Conservation (phyloP, 2,888 invertebrate genomes). For the Cryptocephalus moraei region DNA sequence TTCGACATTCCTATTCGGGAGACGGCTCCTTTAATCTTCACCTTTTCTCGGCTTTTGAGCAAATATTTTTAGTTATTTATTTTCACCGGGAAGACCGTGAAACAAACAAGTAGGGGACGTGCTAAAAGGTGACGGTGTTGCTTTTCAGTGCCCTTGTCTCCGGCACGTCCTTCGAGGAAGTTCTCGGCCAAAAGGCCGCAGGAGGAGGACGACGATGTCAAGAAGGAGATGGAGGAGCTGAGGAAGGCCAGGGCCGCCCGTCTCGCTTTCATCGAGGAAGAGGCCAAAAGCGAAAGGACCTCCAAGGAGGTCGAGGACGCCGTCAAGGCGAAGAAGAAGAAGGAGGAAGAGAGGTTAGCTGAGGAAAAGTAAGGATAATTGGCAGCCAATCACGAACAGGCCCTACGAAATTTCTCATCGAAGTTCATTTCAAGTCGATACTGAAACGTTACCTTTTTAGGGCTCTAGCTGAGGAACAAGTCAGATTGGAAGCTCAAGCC, state of each 20-base stretch:
- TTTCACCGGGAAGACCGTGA: too few relatives aligned
- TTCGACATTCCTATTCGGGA: too few relatives aligned
- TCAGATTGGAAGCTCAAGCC: slow-evolving; percentile 42
- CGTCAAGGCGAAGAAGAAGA: slow-evolving; percentile 45
- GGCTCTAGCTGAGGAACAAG: slow-evolving; percentile 47
- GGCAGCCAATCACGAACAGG: too few relatives aligned
- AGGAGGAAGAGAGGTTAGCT: slow-evolving; percentile 46
- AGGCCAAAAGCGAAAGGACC: slow-evolving; percentile 30
- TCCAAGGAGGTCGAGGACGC: slow-evolving; percentile 37
- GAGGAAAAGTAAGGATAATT: slow-evolving; percentile 45
- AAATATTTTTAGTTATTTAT: too few relatives aligned
- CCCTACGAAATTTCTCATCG: too few relatives aligned
- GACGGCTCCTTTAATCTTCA: not conserved
- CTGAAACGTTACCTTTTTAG: slow-evolving; percentile 23
- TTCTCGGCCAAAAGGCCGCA: slow-evolving; percentile 46
- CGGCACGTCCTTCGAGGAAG: slow-evolving; percentile 58
- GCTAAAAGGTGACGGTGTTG: not conserved
- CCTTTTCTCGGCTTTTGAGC: not conserved
- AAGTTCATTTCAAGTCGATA: too few relatives aligned
- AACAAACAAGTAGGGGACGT: not conserved
- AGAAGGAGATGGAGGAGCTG: slow-evolving; percentile 40
- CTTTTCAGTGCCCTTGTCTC: slow-evolving; percentile 42
- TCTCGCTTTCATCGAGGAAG: slow-evolving; percentile 48
- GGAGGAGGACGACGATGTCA: slow-evolving; percentile 28
- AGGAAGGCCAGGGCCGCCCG: slow-evolving; percentile 55